A percentile compares a stretch with the other conserved stretches of the same genome.
Conservation (phyloP, 2,888 invertebrate genomes). For the Belgica antarctica region DNA sequence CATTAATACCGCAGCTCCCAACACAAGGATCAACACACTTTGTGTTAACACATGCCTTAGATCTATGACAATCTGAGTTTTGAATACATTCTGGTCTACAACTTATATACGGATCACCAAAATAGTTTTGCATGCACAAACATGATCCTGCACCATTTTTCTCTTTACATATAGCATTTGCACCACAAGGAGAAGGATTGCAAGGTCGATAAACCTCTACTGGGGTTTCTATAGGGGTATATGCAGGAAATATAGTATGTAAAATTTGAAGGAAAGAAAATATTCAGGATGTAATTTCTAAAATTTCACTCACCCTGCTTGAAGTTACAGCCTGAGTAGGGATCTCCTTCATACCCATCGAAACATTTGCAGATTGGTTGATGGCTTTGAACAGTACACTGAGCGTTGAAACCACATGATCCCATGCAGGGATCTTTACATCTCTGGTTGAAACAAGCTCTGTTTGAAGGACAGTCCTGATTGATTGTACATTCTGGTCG, state of each 20-base stretch:
- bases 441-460: constrained; percentile 68
- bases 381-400: constrained; percentile 69
- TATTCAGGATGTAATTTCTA: constrained; percentile 21
- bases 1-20: constrained; percentile 79
- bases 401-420: constrained; percentile 70
- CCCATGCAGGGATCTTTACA: constrained; percentile 74
- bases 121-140: constrained; percentile 75
- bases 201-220: constrained; percentile 63
- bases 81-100: constrained; percentile 87
- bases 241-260: constrained; percentile 40
- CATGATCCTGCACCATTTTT: constrained; percentile 78
- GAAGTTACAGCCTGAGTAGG: constrained; percentile 70
- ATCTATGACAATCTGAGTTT: constrained; percentile 76
- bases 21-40: constrained; percentile 82
- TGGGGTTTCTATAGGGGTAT: not conserved
- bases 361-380: constrained; percentile 72
- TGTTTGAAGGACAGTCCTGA: constrained; percentile 69
- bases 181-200: constrained; percentile 80
- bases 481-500: constrained; percentile 73
- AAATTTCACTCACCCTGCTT: constrained; percentile 58
- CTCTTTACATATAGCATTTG: constrained; percentile 81
- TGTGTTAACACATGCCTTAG: constrained; percentile 76
- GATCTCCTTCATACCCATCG: constrained; percentile 71
- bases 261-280: constrained; percentile 45
- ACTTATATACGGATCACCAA: constrained; percentile 80